Evolutionary conservation across 2,797 vertebrate genomes (phyloP), one percentile per base, ranked within the genome.

Genomic region (Gouania willdenowi): DNA sequence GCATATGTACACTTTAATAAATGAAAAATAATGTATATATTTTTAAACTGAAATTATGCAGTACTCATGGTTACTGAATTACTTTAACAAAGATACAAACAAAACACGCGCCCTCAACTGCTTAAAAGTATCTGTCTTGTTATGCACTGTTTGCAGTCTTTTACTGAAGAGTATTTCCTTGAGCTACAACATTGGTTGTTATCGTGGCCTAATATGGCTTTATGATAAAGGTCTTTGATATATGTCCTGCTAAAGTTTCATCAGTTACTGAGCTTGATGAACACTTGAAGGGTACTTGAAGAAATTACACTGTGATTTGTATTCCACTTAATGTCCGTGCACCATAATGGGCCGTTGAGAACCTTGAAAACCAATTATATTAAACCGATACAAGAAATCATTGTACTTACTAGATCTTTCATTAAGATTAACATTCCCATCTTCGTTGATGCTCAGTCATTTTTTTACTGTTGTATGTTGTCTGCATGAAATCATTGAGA

Each of bases 301-400:
- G 35, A 67, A 61, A 71, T 69, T 45, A 62, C 44, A 29, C 27
- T 24, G 44, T 53, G 51, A 75, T 78, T 66, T 78, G 59, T 37
- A 25, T 60, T 66, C 32, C 25, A 61, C 65, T 73, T 64, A 58
- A 48, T 55, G 54, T 31, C 36, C 34, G 17, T 36, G 40, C 28
- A 34, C 27, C 47, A 10, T 63, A 64, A 66, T 30, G 47, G 37
- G 26, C 45, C 35, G 37, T 27, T 30, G 44, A 42, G 40, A n/a
- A 46, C 29, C n/a, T 25, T 13, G 18, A 63, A 31, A 62, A 20
- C 18, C 32, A 57, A 61, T 71, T 68, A 66, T 17, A 51, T 25
- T 15, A 45, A 63, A 63, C 34, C 26, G 41, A 58, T 59, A 46
- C 14, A 42, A 64, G 43, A 59, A 39, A 44, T 48, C 26, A 39